Evolutionary conservation across 2,797 vertebrate species (phyloP).

Genomic region (Chelon labrosus): DNA sequence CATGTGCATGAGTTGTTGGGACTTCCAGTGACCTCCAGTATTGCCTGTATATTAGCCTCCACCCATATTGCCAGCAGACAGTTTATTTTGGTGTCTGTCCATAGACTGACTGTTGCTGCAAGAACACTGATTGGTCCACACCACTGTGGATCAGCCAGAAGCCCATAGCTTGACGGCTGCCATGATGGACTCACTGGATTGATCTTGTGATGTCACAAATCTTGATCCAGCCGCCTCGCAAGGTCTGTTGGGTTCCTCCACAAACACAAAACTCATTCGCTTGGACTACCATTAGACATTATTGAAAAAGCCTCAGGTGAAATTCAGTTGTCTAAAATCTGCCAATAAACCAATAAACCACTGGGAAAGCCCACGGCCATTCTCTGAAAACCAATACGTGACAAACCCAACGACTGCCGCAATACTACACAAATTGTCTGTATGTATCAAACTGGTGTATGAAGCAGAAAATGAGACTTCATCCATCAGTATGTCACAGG

Average conservation of each 20-base stretch:
- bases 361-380: not conserved
- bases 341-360: conserved; percentile 29
- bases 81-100: too few relatives aligned
- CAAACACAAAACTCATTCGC: conserved; percentile 50
- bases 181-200: too few relatives aligned
- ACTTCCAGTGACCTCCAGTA: not conserved
- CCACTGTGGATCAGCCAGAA: too few relatives aligned
- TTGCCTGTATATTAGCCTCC: too few relatives aligned
- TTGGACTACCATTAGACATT: conserved; percentile 27
- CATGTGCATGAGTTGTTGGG: too few relatives aligned
- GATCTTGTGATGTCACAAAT: too few relatives aligned
- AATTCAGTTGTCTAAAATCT: conserved; percentile 25
- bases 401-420: conserved; percentile 17
- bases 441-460: not conserved
- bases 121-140: too few relatives aligned
- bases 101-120: too few relatives aligned
- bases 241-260: conserved; percentile 3
- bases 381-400: conserved; percentile 5
- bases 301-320: conserved; percentile 17
- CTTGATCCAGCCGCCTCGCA: too few relatives aligned
- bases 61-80: too few relatives aligned
- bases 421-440: not conserved
- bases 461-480: conserved; percentile 18
- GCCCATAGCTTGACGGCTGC: too few relatives aligned
- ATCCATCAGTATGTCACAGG: not conserved